Evolutionary conservation across 2,113 vertebrate species (phyloP), one percentile per base, ranked within the genome.

Genomic region (Turnix velox): DNA sequence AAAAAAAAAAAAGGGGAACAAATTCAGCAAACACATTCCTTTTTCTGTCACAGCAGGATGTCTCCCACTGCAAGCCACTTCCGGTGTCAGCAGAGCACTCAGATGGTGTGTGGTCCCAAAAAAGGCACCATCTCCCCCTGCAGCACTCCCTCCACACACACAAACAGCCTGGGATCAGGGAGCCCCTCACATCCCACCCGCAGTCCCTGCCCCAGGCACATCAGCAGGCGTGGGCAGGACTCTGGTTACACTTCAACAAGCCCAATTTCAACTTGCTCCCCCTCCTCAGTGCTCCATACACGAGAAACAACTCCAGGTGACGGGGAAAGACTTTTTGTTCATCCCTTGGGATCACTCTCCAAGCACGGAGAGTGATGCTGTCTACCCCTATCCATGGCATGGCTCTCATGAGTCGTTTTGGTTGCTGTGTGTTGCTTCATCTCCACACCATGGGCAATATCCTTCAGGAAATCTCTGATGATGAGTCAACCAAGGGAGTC

Each of bases 251-350:
- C 92, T 90, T 93, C 72, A 80, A 78, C 92, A 78, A 88, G 80
- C 49, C 72, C 66, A 83, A 49, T 72, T 80, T 87, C 92, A 94
- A 96, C 95, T 94, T 96, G 82, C 87, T 84, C 85, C 94, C 67
- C 49, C 78, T 94, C 84, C 84, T 95, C 93, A 68, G 84, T 95
- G 71, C 78, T 92, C 78, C 82, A 68, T 13, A 55, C 4, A 1
- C 13, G n/a, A 84, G 67, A 94, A 94, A 95, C 2, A 3, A 80
- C 71, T 75, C 91, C 71, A 95, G 76, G 45, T 6, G 7, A 90
- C 0, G 9, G 84, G 92, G 49, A 90, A 94, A 93, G 42, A 43
- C 66, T 88, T 83, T 74, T 52, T 42, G n/a, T 75, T 94, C 4
- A 6, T 90, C 75, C 86, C 65, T 73, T 13, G 87, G 90, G 79